phyloP scores from a whole-genome alignment of 2,113 vertebrate genomes.

The Gulo gulo region DNA sequence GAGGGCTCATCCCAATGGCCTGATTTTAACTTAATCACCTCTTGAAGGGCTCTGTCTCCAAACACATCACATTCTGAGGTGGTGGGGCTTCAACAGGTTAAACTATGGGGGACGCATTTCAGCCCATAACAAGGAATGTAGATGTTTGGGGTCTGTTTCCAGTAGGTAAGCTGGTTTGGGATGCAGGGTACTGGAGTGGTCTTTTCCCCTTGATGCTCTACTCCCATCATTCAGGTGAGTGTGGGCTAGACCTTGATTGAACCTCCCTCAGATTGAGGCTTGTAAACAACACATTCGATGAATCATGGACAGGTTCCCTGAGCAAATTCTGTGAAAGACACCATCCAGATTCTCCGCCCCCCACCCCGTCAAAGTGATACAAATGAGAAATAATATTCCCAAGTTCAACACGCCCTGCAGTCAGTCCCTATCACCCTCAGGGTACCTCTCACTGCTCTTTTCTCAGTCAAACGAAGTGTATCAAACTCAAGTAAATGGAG shows the following conservation, averaged over 20 bases:
- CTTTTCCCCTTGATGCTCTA: not conserved
- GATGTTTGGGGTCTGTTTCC: not conserved
- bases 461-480: not conserved
- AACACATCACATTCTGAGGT: not conserved
- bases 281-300: not conserved
- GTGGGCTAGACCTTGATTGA: not conserved
- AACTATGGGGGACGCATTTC: not conserved
- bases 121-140: not conserved
- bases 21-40: not conserved
- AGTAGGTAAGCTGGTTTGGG: not conserved
- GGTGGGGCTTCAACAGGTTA: not conserved
- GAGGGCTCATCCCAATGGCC: not conserved
- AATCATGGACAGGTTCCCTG: not conserved
- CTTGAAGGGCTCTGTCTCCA: not conserved
- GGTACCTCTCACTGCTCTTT: not conserved
- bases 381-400: not conserved
- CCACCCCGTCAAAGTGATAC: not conserved
- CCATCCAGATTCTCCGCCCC: not conserved
- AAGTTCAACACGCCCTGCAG: fast-evolving
- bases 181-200: not conserved
- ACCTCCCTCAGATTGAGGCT: not conserved
- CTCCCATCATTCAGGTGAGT: not conserved
- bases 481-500: not conserved
- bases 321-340: not conserved
- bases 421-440: not conserved